These are phyloP conservation scores for Bathynomus jamesi DNA, from an alignment of 1,140 invertebrate genomes.

Conservation along the genomic window DNA sequence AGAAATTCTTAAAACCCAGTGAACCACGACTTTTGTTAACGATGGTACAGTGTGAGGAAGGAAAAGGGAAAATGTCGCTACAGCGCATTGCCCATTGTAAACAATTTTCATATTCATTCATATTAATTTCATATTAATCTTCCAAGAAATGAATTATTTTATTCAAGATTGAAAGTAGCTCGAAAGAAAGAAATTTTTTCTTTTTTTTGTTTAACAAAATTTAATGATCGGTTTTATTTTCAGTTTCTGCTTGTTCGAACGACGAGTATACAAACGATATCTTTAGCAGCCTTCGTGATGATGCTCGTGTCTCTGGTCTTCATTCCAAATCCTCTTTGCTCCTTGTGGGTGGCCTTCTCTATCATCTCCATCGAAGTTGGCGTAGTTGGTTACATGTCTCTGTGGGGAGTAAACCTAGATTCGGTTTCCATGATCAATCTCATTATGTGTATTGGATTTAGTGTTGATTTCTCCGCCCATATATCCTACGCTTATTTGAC, in stretches of 20 bases:
- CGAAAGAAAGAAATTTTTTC: no score
- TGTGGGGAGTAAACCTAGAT: constrained; percentile 91
- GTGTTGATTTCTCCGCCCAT: constrained; percentile 93
- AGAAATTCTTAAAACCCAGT: no score
- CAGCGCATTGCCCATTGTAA: no score
- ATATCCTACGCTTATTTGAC: constrained; percentile 95
- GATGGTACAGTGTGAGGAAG: no score
- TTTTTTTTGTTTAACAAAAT: no score
- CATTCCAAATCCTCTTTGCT: constrained; percentile 87
- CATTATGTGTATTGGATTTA: constrained; percentile 98
- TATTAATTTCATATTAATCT: no score
- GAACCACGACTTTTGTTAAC: no score
- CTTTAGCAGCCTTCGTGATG: constrained; percentile 85
- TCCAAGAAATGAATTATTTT: no score
- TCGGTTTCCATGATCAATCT: constrained; percentile 98
- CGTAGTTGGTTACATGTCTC: constrained; percentile 90
- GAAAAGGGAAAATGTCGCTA: no score
- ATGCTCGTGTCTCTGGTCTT: constrained; percentile 91
- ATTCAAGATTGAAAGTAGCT: no score
- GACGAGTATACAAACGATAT: constrained; percentile 85
- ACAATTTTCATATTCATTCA: no score
- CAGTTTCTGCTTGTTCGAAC: constrained; percentile 87
- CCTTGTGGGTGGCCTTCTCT: constrained; percentile 88
- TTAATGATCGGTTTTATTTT: no score
- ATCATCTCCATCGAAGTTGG: constrained; percentile 94